Evolutionary conservation across 1,140 invertebrate species (phyloP).

Genomic region (Spodoptera frugiperda): DNA sequence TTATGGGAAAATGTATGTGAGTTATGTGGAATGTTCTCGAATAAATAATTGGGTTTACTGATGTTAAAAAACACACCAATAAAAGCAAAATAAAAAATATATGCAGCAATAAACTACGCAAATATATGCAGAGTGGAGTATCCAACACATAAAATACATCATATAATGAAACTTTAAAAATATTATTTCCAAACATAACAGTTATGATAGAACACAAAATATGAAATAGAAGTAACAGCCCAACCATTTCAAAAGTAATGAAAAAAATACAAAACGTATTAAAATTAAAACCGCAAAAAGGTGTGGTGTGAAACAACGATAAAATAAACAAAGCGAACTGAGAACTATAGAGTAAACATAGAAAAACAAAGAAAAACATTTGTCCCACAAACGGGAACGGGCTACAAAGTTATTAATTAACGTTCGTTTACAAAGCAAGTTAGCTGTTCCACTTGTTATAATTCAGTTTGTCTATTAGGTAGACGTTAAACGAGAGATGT

Average conservation of each 20-base stretch:
- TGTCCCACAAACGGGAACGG: constrained; percentile 35
- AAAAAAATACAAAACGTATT: neutral
- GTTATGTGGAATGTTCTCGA: neutral
- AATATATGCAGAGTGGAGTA: too few species aligned
- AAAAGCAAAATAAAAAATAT: too few species aligned
- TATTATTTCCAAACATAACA: too few species aligned
- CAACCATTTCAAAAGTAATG: too few species aligned
- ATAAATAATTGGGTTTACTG: neutral
- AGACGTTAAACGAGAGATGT: constrained; percentile 29
- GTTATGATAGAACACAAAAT: too few species aligned
- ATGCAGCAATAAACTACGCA: too few species aligned
- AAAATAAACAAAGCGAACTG: constrained; percentile 15
- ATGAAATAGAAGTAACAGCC: too few species aligned
- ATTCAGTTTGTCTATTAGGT: constrained; percentile 25
- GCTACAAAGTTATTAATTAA: constrained; percentile 50
- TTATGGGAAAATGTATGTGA: constrained; percentile 13
- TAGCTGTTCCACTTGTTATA: constrained; percentile 42
- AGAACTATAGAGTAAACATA: constrained; percentile 7
- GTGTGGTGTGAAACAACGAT: constrained; percentile 17
- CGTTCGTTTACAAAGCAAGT: constrained; percentile 39
- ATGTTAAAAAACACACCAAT: too few species aligned
- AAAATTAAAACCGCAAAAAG: neutral
- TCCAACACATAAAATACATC: too few species aligned
- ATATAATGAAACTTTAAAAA: too few species aligned
- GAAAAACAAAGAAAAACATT: constrained; percentile 46